These are phyloP conservation scores for Galerucella nymphaeae DNA, from an alignment of 2,888 invertebrate species.

Conservation along the genomic window DNA sequence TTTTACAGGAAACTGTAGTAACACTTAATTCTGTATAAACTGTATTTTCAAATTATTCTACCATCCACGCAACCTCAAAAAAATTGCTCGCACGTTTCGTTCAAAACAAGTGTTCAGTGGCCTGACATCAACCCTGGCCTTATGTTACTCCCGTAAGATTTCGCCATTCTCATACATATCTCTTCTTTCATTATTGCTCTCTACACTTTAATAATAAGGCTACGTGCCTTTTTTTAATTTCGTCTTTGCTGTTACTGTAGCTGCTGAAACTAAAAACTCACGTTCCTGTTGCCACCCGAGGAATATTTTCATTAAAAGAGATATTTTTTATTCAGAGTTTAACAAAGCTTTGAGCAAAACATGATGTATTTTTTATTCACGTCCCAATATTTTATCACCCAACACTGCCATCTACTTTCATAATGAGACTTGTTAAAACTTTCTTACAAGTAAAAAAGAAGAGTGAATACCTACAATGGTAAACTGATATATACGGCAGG, in stretches of 20 bases:
- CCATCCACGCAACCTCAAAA: neutral
- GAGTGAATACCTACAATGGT: too few relatives aligned
- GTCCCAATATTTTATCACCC: neutral
- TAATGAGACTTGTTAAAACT: too few relatives aligned
- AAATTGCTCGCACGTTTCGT: neutral
- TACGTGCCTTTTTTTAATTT: slow-evolving; percentile 8
- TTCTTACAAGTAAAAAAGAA: too few relatives aligned
- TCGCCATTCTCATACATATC: neutral
- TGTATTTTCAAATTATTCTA: neutral
- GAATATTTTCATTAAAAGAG: slow-evolving; percentile 1
- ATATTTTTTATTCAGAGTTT: neutral
- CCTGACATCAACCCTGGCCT: neutral
- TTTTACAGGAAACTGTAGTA: too few relatives aligned
- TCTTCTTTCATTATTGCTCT: slow-evolving; percentile 3
- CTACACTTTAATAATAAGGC: slow-evolving; percentile 4
- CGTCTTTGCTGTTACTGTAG: neutral
- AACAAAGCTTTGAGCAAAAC: neutral
- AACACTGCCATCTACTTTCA: too few relatives aligned
- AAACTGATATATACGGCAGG: too few relatives aligned
- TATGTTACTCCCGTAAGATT: neutral
- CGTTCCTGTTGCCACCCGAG: neutral
- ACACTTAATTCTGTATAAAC: neutral
- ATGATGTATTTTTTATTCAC: neutral
- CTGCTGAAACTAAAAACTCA: neutral
- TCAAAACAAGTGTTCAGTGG: neutral